A percentile compares a stretch with the other conserved stretches of the same genome.
phyloP scores from a whole-genome alignment of 2,113 vertebrate genomes.

The Colinus virginianus region DNA sequence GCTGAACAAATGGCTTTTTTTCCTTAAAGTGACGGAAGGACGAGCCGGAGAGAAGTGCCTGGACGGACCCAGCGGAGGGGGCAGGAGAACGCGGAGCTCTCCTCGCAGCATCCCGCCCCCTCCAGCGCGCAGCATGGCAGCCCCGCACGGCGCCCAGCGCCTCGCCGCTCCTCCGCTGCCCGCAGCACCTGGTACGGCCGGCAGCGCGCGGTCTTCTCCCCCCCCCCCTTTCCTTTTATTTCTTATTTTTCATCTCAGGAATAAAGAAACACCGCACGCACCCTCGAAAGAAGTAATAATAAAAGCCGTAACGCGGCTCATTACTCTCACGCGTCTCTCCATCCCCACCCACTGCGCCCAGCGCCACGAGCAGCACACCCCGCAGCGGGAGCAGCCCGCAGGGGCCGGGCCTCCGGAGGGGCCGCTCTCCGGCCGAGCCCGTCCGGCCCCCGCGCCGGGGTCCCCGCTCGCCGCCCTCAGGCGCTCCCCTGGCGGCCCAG shows the following conservation, averaged over 20 bases:
- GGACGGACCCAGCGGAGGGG: constrained; percentile 11
- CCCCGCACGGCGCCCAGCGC: background rate
- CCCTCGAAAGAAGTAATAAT: constrained; percentile 23
- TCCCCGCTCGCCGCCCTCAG: no score
- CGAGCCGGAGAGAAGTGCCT: constrained; percentile 46
- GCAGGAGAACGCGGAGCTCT: constrained; percentile 32
- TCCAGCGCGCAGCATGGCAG: background rate
- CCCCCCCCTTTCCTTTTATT: background rate
- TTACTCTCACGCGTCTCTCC: constrained; percentile 62
- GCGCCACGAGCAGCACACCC: background rate
- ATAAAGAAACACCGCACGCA: background rate
- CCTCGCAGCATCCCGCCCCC: background rate
- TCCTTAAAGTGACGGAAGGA: constrained; percentile 65
- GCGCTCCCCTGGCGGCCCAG: no score
- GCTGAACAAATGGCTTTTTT: constrained; percentile 35
- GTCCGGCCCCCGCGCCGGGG: no score
- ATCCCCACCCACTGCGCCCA: constrained; percentile 67
- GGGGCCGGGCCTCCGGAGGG: no score
- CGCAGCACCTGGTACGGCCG: constrained; percentile 45
- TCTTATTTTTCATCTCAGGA: background rate
- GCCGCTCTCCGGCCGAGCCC: no score
- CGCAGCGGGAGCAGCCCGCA: background rate
- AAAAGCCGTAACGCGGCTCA: constrained; percentile 1
- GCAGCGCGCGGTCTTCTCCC: constrained; percentile 26
- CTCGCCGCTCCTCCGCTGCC: background rate